A percentile compares a stretch with the other conserved stretches of the same genome.
Evolutionary conservation across 1,140 invertebrate species (phyloP).

Genomic region (Scaptomyza hsui): DNA sequence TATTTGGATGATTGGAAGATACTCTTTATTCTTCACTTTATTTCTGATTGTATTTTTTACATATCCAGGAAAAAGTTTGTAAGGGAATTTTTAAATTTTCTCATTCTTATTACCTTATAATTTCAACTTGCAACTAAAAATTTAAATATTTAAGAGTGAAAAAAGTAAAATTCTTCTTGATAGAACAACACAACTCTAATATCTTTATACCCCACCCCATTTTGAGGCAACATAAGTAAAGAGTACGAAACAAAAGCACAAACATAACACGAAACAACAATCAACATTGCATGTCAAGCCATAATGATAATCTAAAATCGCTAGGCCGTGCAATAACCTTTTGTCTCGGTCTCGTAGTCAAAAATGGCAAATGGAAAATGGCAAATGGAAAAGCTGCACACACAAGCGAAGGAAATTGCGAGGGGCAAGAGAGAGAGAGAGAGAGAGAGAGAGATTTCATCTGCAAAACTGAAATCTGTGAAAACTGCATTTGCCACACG

Average conservation of each 20-base stretch:
- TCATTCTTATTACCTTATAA: too few relatives aligned
- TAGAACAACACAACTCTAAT: too few relatives aligned
- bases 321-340: slow-evolving; percentile 71
- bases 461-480: slow-evolving; percentile 23
- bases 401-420: neutral
- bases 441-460: slow-evolving; percentile 4
- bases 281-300: slow-evolving; percentile 67
- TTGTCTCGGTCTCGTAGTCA: slow-evolving; percentile 32
- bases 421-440: neutral
- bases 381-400: slow-evolving; percentile 8
- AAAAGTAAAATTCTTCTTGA: too few relatives aligned
- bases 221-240: too few relatives aligned
- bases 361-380: neutral
- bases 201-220: too few relatives aligned
- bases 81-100: neutral
- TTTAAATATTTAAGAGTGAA: too few relatives aligned
- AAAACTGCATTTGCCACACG: slow-evolving; percentile 17
- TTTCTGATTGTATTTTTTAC: neutral
- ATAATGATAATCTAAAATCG: slow-evolving; percentile 72
- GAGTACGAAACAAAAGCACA: slow-evolving; percentile 17
- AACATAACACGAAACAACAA: slow-evolving; percentile 19
- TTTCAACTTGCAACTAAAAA: too few relatives aligned
- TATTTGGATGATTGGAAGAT: neutral
- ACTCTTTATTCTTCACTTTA: too few relatives aligned
- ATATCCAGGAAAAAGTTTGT: neutral